Base-by-base conservation (phyloP, 2,113 vertebrate species). In the Cynopterus brachyotis region DNA sequence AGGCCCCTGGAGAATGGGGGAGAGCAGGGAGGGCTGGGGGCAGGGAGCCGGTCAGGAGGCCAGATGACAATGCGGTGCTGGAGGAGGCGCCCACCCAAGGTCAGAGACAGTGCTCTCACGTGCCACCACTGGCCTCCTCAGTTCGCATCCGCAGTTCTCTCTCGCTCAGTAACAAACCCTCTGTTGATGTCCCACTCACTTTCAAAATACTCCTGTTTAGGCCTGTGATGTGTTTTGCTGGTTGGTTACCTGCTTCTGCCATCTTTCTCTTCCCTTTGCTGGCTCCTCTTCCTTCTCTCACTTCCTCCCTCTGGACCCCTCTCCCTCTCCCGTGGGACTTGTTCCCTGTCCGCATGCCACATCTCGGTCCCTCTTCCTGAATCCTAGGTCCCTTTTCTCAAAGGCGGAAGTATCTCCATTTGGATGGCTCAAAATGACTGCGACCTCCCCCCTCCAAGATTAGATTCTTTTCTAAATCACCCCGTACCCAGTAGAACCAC, bases 21-120 rank as follows among this genome's bases (percentile, higher is more conserved):
- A 66, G 37, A 15, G 11, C 17, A 2, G 37, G 10, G 73, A 35
- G 42, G 26, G 67, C 67, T 4, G 2, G 37, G 24, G 53, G n/a
- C 66, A 10, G 15, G 35, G 50, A n/a, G 62, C 2, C n/a, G 1
- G 69, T 2, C 12, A 1, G 16, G 42, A 47, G 64, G 47, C 53
- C 4, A 3, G 66, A 1, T 1, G 2, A 11, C 22, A 0, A 79
- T 24, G 47, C 20, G 22, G 32, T 17, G n/a, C 15, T 2, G 62
- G 26, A 5, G 47, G 26, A 40, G 32, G 57, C 35, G 22, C 30
- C 55, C 28, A 2, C 1, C 19, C 2, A 19, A 50, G 64, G 45
- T 11, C 1, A 15, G 19, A 72, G 57, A 50, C 35, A 32, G 32
- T 3, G 37, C 75, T 9, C 20, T 45, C 0, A 0, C 0, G 1